Conservation (phyloP, 1,140 invertebrate species). For the Cotesia glomerata region DNA sequence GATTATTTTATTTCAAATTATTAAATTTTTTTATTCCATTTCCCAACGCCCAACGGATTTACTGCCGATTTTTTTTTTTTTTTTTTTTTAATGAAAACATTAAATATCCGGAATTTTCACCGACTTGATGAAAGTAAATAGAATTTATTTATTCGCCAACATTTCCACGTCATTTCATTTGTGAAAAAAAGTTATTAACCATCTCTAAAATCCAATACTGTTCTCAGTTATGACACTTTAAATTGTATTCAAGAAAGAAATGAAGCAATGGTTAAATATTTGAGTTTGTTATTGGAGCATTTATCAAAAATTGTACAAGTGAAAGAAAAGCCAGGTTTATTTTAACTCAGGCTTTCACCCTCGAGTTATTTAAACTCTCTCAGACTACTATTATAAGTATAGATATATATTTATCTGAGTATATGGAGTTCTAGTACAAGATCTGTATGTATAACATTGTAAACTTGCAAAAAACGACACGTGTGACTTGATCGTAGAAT, state of each 20-base stretch:
- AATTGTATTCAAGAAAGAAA: not conserved
- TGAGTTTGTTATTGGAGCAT: too few relatives aligned
- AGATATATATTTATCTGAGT: not conserved
- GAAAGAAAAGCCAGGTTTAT: not conserved
- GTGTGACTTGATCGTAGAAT: slow-evolving; percentile 36
- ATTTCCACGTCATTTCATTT: not conserved
- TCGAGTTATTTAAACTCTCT: not conserved
- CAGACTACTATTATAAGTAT: not conserved
- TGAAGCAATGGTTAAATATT: not conserved
- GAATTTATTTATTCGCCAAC: not conserved
- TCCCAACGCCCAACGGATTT: not conserved
- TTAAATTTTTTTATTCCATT: not conserved
- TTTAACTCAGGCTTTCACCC: not conserved
- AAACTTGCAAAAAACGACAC: not conserved
- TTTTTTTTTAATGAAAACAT: not conserved
- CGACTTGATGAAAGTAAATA: not conserved
- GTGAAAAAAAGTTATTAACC: too few relatives aligned
- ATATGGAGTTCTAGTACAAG: too few relatives aligned
- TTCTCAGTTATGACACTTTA: not conserved
- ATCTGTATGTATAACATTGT: too few relatives aligned
- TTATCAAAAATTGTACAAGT: not conserved
- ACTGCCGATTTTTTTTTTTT: not conserved
- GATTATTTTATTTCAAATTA: too few relatives aligned
- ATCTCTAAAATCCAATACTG: not conserved
- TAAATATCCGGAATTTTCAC: not conserved